Evolutionary conservation across 2,888 invertebrate genomes (phyloP).

Genomic region (Cepaea hortensis): DNA sequence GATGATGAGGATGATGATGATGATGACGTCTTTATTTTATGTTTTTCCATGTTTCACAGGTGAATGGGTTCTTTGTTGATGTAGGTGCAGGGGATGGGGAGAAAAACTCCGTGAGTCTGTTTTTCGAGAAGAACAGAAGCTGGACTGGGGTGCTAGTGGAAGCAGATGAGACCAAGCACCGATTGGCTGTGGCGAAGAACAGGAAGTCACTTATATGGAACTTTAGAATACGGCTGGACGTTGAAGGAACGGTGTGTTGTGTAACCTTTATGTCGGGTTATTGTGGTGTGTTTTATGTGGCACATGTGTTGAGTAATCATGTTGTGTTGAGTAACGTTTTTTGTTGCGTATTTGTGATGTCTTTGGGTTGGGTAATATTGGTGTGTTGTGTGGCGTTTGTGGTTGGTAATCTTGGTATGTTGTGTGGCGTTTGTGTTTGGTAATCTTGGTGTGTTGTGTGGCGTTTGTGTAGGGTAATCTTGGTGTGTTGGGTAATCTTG

Average conservation of each 20-base stretch:
- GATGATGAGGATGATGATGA: no score
- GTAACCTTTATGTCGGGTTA: neutral
- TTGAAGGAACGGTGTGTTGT: neutral
- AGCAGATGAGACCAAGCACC: neutral
- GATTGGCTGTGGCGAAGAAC: neutral
- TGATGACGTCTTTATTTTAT: no score
- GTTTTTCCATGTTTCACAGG: neutral
- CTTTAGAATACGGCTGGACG: neutral
- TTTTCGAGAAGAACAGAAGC: slow-evolving; percentile 26
- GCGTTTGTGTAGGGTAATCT: no score
- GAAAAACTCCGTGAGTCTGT: slow-evolving; percentile 40
- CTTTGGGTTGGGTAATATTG: no score
- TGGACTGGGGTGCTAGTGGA: slow-evolving; percentile 46
- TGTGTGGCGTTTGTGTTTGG: no score
- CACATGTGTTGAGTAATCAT: no score
- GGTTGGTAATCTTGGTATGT: neutral
- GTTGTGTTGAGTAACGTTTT: no score
- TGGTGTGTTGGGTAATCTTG: no score
- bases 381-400: neutral
- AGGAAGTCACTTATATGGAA: slow-evolving; percentile 18
- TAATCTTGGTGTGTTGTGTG: no score
- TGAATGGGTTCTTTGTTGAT: slow-evolving; percentile 47
- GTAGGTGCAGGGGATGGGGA: slow-evolving; percentile 45
- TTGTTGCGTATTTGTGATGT: no score
- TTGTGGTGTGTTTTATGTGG: no score